Conservation (phyloP, 1,140 invertebrate genomes). For the Zaprionus ghesquierei region DNA sequence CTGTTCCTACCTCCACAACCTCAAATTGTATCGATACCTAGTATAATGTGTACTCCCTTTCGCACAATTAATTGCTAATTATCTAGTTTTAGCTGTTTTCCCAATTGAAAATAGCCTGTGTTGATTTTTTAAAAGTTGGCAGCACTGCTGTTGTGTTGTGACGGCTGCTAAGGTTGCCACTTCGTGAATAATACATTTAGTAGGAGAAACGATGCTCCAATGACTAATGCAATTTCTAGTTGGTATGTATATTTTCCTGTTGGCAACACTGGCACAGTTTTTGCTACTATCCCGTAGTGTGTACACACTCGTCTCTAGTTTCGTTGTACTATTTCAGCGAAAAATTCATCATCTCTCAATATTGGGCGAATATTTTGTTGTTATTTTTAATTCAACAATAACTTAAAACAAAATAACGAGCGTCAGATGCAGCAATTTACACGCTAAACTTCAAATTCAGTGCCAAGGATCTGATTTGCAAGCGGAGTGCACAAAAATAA, state of each 20-base stretch:
- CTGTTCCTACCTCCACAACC: no score
- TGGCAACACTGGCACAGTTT: conserved; percentile 15
- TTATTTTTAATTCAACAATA: conserved; percentile 44
- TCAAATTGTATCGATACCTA: no score
- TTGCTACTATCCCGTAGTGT: conserved; percentile 21
- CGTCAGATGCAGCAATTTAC: conserved; percentile 30
- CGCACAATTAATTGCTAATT: no score
- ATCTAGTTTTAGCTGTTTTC: no score
- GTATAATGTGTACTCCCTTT: no score
- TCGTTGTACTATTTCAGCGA: conserved; percentile 47
- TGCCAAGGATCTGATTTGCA: conserved; percentile 11
- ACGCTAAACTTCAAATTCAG: conserved; percentile 26
- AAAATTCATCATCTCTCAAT: conserved; percentile 53
- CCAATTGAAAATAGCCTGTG: no score
- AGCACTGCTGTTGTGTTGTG: conserved; percentile 13
- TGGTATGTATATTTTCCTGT: neutral
- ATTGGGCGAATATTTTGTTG: conserved; percentile 48
- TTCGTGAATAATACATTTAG: no score
- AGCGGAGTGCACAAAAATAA: conserved; percentile 19
- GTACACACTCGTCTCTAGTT: conserved; percentile 43
- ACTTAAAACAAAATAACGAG: conserved; percentile 23
- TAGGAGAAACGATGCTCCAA: conserved; percentile 3
- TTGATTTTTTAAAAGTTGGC: no score
- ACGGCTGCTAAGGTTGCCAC: conserved; percentile 10
- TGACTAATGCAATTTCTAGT: neutral